Percentiles rank a stretch among this genome's conserved stretches.
These are phyloP conservation scores for Echinometra lucunter DNA, from an alignment of 53 echinoderm and acorn worm species.

Conservation along the genomic window DNA sequence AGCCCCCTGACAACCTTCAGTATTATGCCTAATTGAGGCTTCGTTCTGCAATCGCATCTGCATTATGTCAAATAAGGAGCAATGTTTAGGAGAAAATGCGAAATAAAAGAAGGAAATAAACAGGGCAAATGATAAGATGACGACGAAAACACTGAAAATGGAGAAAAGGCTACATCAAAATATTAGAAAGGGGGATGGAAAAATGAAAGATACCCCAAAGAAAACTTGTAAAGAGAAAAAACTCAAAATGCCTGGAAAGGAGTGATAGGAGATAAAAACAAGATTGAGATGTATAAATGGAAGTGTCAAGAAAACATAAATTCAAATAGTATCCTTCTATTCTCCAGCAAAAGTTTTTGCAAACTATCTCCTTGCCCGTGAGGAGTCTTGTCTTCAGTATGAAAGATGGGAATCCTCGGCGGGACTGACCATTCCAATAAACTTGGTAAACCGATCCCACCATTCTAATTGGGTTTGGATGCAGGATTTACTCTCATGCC, in stretches of 20 bases:
- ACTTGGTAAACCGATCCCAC: constrained; percentile 59
- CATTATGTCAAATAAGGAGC: neutral
- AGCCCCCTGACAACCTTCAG: neutral
- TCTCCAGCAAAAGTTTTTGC: neutral
- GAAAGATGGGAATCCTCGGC: constrained; percentile 37
- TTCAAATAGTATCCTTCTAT: neutral
- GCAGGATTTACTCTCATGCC: constrained; percentile 56
- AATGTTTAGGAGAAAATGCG: neutral
- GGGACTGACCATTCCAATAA: constrained; percentile 62
- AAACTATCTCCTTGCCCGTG: neutral
- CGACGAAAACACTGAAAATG: neutral
- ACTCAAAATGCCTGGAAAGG: neutral
- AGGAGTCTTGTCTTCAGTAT: constrained; percentile 27
- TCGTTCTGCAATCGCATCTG: neutral
- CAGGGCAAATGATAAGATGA: neutral
- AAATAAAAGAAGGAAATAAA: neutral
- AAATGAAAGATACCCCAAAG: neutral
- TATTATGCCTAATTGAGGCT: neutral
- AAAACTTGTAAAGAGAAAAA: neutral
- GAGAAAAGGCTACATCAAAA: neutral
- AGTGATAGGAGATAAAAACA: neutral
- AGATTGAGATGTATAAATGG: neutral
- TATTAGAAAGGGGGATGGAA: neutral
- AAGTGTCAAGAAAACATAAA: neutral
- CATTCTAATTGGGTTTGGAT: constrained; percentile 65